Conservation (phyloP, 2,797 vertebrate genomes). For the Pampus argenteus region DNA sequence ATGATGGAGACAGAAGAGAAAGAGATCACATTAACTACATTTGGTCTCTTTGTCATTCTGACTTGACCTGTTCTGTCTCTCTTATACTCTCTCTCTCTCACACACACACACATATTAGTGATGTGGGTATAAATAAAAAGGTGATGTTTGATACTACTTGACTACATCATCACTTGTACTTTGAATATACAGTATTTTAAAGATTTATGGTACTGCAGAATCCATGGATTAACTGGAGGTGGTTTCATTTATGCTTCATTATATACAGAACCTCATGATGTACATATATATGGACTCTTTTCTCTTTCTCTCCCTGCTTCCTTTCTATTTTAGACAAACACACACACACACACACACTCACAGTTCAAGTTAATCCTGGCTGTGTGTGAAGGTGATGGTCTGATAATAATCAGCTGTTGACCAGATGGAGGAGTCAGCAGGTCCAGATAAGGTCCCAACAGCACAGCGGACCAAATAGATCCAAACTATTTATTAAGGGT, state of each 20-base stretch:
- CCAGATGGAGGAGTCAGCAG: constrained; percentile 38
- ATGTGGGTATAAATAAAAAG: neutral
- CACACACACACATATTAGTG: neutral
- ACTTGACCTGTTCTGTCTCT: constrained; percentile 5
- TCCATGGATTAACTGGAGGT: neutral
- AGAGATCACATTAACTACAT: constrained; percentile 49
- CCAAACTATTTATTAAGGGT: constrained; percentile 43
- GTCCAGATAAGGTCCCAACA: constrained; percentile 65
- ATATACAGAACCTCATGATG: neutral
- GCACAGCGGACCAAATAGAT: constrained; percentile 14
- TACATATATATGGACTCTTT: neutral
- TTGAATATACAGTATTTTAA: neutral
- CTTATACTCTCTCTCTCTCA: constrained; percentile 1
- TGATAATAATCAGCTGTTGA: constrained; percentile 66
- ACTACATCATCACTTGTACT: neutral
- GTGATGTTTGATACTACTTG: neutral
- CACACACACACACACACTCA: neutral
- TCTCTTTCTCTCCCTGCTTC: neutral
- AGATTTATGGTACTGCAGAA: neutral
- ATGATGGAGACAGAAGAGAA: constrained; percentile 26
- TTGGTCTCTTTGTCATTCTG: neutral
- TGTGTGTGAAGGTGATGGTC: constrained; percentile 69
- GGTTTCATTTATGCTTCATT: neutral
- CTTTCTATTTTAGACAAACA: constrained; percentile 3
- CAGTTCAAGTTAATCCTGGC: constrained; percentile 23